phyloP scores from a whole-genome alignment of 2,888 invertebrate species.

The Xanthia icteritia region DNA sequence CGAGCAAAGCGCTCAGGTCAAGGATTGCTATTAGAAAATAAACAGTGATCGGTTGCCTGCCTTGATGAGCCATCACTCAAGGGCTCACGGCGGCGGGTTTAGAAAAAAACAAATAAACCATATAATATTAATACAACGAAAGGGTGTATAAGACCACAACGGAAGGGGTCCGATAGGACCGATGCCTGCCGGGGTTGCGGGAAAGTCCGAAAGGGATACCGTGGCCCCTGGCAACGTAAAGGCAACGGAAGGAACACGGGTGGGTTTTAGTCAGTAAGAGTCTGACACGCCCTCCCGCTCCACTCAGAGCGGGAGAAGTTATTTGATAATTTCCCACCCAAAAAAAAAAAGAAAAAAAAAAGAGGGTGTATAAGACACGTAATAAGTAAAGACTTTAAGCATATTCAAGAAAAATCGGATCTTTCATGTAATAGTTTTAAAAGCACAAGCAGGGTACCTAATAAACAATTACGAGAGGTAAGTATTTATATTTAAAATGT shows the following conservation, averaged over 20 bases:
- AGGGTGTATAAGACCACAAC: not conserved
- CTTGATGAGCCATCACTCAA: slow-evolving; percentile 5
- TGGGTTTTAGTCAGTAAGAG: no score
- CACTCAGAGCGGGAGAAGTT: no score
- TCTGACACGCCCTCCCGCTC: no score
- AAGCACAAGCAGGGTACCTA: not conserved
- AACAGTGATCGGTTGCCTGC: slow-evolving; percentile 6
- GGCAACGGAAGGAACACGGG: no score
- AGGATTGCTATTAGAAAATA: slow-evolving; percentile 40
- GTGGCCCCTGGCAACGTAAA: no score
- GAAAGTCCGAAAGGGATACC: no score
- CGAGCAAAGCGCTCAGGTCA: slow-evolving; percentile 15
- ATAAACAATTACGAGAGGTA: not conserved
- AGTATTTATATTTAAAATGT: slow-evolving; percentile 20
- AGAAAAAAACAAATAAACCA: not conserved
- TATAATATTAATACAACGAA: not conserved
- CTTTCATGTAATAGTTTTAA: not conserved
- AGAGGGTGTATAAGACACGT: not conserved
- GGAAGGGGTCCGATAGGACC: no score
- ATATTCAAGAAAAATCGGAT: not conserved
- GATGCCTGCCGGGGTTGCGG: no score
- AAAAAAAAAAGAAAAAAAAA: no score
- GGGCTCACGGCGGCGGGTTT: not conserved
- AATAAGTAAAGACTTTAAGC: not conserved
- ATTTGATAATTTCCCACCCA: no score